Evolutionary conservation across 2,888 invertebrate species (phyloP).

Genomic region (Drosophila infuscata): DNA sequence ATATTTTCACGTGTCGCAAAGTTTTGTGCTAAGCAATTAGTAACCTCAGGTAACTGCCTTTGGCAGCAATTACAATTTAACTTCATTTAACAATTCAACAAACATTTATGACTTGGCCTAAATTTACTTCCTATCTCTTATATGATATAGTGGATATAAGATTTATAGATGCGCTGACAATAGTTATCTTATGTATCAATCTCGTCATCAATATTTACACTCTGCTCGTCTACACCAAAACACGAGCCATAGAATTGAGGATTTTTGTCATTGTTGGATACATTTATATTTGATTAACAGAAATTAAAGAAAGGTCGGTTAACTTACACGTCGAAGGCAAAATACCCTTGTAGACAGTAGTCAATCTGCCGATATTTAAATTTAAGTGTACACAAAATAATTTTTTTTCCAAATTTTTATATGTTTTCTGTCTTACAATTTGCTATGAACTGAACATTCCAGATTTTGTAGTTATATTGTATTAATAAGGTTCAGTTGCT

Average conservation of each 20-base stretch:
- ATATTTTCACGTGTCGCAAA: conserved; percentile 58
- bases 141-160: conserved; percentile 33
- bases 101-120: not conserved
- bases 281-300: not conserved
- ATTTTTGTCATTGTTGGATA: not conserved
- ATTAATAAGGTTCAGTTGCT: not conserved
- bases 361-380: not conserved
- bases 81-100: too few relatives aligned
- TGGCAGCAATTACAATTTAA: conserved; percentile 38
- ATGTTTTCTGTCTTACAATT: not conserved
- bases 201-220: conserved; percentile 1
- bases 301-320: not conserved
- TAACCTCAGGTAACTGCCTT: conserved; percentile 51
- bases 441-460: not conserved
- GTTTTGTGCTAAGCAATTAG: conserved; percentile 64
- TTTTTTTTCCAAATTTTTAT: not conserved
- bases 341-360: too few relatives aligned
- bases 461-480: not conserved
- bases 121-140: conserved; percentile 5
- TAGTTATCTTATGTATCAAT: not conserved
- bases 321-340: too few relatives aligned
- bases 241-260: not conserved
- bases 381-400: not conserved
- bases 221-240: not conserved
- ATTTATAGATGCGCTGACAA: conserved; percentile 26